Percentiles rank a stretch among this genome's conserved stretches.
phyloP scores from a whole-genome alignment of 2,888 invertebrate species.

The Cyaniris semiargus region DNA sequence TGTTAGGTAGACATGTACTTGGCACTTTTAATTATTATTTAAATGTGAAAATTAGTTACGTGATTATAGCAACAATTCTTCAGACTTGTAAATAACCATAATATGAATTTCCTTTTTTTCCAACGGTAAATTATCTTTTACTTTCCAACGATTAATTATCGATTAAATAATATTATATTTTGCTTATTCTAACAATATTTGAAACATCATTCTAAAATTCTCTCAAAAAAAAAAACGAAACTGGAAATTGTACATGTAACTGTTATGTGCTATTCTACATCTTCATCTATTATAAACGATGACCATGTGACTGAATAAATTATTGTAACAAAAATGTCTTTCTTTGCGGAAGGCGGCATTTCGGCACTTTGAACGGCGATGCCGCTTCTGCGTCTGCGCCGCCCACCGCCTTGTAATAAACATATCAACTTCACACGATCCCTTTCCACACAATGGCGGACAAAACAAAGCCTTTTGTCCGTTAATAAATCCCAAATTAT shows the following conservation, averaged over 20 bases:
- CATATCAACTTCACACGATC: conserved; percentile 65
- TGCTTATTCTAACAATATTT: background rate
- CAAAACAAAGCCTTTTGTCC: conserved; percentile 60
- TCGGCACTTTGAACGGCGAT: conserved; percentile 30
- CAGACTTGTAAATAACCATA: too few species aligned
- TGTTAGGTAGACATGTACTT: too few species aligned
- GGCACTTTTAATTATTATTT: too few species aligned
- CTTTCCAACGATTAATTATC: too few species aligned
- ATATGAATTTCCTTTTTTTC: too few species aligned
- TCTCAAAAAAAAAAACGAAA: too few species aligned
- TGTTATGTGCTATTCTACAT: background rate
- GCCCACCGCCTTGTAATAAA: conserved; percentile 57
- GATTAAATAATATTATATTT: too few species aligned
- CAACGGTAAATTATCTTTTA: too few species aligned
- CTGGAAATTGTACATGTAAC: background rate
- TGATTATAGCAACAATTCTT: too few species aligned
- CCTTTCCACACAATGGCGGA: conserved; percentile 46
- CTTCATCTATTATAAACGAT: conserved; percentile 5
- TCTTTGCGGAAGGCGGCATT: conserved; percentile 38
- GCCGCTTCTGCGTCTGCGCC: conserved; percentile 35
- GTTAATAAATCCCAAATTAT: conserved; percentile 60
- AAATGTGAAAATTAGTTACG: too few species aligned
- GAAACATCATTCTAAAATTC: too few species aligned
- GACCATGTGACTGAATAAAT: conserved; percentile 1
- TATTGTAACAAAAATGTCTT: background rate